A percentile compares a stretch with the other conserved stretches of the same genome.
Evolutionary conservation across 2,113 vertebrate genomes (phyloP).

Genomic region (Sinocyclocheilus anophthalmus): DNA sequence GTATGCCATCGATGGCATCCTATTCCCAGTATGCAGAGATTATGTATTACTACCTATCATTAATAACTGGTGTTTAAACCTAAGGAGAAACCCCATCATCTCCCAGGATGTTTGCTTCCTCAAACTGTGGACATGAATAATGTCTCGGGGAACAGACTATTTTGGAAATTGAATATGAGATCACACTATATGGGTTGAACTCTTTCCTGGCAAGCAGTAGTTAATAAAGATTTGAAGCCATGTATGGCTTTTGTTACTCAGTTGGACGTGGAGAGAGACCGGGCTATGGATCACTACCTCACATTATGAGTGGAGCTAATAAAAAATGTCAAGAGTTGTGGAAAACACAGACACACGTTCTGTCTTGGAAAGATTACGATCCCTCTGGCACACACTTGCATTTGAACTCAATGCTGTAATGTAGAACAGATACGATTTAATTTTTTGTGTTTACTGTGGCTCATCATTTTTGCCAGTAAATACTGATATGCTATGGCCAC

Average conservation of each 20-base stretch:
- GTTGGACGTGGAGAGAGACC: constrained; percentile 39
- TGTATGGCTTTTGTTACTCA: constrained; percentile 46
- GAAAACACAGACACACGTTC: neutral
- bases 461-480: neutral
- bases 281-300: constrained; percentile 31
- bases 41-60: neutral
- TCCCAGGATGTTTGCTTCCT: neutral
- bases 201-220: constrained; percentile 52
- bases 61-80: neutral
- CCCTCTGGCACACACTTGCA: neutral
- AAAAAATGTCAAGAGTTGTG: constrained; percentile 30
- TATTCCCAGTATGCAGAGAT: too few species aligned
- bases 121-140: neutral
- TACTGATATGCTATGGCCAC: neutral
- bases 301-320: constrained; percentile 41
- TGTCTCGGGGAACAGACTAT: constrained; percentile 28
- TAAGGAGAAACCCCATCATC: neutral
- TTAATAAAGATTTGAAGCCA: constrained; percentile 42
- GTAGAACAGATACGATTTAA: neutral
- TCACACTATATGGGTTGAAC: constrained; percentile 51
- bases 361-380: neutral
- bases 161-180: constrained; percentile 61
- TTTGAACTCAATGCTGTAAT: neutral
- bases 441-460: neutral
- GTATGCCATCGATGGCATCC: too few species aligned